These are phyloP conservation scores for Lutjanus erythropterus DNA, from an alignment of 2,113 vertebrate genomes.

Conservation along the genomic window DNA sequence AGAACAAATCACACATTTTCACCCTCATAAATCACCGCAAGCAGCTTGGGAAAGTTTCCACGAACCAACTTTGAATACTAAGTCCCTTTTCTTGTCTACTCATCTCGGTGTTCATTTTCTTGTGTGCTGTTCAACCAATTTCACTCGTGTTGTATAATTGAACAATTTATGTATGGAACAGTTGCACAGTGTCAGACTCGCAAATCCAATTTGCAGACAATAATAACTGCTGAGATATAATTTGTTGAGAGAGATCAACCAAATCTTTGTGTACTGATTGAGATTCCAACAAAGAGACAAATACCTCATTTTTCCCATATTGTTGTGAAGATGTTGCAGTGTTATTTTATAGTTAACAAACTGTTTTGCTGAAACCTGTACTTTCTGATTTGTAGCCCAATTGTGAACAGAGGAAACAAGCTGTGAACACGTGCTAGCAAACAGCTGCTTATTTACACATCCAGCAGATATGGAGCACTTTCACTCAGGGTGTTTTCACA, in stretches of 20 bases:
- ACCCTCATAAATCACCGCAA: conserved; percentile 65
- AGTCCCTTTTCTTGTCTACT: conserved; percentile 61
- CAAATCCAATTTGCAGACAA: conserved; percentile 54
- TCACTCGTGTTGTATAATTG: conserved; percentile 44
- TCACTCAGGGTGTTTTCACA: too few relatives aligned
- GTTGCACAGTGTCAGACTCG: conserved; percentile 46
- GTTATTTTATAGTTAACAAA: background rate
- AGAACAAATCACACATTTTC: conserved; percentile 67
- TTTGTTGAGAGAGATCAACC: conserved; percentile 27
- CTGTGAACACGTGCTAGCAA: background rate
- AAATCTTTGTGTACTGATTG: conserved; percentile 18
- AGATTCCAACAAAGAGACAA: background rate
- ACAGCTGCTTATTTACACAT: background rate
- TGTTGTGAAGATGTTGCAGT: background rate
- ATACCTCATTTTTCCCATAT: background rate
- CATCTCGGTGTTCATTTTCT: conserved; percentile 51
- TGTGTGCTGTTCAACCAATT: conserved; percentile 40
- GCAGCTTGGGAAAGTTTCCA: conserved; percentile 32
- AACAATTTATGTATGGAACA: conserved; percentile 57
- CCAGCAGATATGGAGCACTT: too few relatives aligned
- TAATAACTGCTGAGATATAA: conserved; percentile 37
- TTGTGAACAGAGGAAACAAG: background rate
- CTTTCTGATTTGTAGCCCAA: background rate
- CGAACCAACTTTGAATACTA: conserved; percentile 58
- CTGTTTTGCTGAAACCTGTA: background rate